Evolutionary conservation across 2,113 vertebrate species (phyloP), one percentile per base, ranked within the genome.

Genomic region (Polyodon spathula): DNA sequence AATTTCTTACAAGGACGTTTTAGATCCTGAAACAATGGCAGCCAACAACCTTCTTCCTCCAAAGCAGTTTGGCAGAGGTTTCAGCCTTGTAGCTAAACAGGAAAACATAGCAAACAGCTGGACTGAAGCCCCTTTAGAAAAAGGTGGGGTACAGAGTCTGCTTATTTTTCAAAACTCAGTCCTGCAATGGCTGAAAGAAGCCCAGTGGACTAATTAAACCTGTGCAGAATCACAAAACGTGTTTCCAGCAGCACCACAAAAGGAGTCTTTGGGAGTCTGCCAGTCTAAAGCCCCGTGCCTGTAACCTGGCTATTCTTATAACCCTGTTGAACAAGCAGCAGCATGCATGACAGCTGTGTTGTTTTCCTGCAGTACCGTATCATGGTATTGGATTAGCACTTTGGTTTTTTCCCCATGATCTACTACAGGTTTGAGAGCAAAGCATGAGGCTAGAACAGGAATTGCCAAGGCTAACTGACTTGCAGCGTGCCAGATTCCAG

Each of bases 1-100:
- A n/a, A 5, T 41, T 38, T 68, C 79, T 79, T 70, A 86, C 85
- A n/a, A n/a, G n/a, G 85, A 81, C 0, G 66, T 78, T 68, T 78
- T 76, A 70, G 62, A 78, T 39, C 83, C 84, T 0, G 81, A 81
- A 66, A 87, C n/a, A n/a, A n/a, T n/a, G n/a, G 78, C 80, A 59
- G 81, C 77, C 12, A 83, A 14, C 60, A 69, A 44, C 40, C 75
- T 71, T 3, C 65, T 59, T 40, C n/a, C n/a, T n/a, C 58, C 56
- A 59, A 55, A 14, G 44, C 53, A 41, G 37, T 27, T 54, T 15
- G 37, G 56, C 17, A 43, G 9, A 7, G 11, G 40, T 4, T 50
- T 44, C 7, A 43, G 46, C 52, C 38, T 63, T 12, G 41, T 27
- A 8, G 11, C 27, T 43, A 40, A 12, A 15, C 14, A 27, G 43